phyloP scores from a whole-genome alignment of 2,797 vertebrate species.

The Decapterus maruadsi region DNA sequence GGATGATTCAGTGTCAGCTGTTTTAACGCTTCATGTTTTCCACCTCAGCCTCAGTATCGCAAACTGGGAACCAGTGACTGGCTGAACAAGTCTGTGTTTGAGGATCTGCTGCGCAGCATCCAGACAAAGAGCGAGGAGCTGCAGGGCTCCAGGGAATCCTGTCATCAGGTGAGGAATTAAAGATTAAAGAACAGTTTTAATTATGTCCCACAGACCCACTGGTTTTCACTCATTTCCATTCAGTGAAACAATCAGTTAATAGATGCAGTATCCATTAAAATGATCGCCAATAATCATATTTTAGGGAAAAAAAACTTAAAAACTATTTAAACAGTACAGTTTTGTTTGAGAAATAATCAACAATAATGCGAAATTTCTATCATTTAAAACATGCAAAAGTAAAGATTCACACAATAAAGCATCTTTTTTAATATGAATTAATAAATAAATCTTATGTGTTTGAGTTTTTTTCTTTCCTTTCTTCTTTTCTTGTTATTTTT shows the following conservation, averaged over 20 bases:
- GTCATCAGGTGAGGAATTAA: conserved; percentile 69
- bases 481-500: too few relatives aligned
- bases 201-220: too few relatives aligned
- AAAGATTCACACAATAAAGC: too few relatives aligned
- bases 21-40: background rate
- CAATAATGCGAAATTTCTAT: background rate
- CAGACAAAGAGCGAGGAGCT: conserved; percentile 55
- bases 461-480: background rate
- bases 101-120: conserved; percentile 59
- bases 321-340: background rate
- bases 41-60: conserved; percentile 69
- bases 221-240: background rate
- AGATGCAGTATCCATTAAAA: background rate
- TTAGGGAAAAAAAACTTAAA: background rate
- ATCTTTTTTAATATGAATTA: too few relatives aligned
- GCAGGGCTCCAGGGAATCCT: conserved; percentile 29
- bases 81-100: conserved; percentile 66
- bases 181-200: too few relatives aligned
- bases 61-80: conserved; percentile 79
- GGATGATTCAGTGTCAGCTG: too few relatives aligned
- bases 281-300: background rate
- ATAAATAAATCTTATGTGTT: background rate
- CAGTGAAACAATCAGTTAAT: background rate
- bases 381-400: too few relatives aligned
- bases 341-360: background rate